Evolutionary conservation across 2,797 vertebrate species (phyloP).

Genomic region (Sardinella longiceps): DNA sequence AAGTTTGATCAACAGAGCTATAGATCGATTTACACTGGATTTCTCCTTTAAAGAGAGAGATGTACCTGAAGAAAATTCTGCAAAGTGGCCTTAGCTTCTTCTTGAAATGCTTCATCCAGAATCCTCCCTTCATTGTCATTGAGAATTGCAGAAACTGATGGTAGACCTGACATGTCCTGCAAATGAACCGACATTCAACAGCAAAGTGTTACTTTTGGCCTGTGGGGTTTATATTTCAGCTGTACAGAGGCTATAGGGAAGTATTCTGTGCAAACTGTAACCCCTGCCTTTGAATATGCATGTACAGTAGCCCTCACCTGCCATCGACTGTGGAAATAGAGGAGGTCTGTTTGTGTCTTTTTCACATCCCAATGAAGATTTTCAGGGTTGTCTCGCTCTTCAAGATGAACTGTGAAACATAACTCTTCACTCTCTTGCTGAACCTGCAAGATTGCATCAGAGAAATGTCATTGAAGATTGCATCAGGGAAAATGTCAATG

Average conservation of each 20-base stretch:
- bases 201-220: neutral
- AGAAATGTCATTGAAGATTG: neutral
- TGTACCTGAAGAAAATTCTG: conserved; percentile 73
- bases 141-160: conserved; percentile 58
- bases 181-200: conserved; percentile 26
- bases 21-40: too few species aligned
- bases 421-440: conserved; percentile 62
- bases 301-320: conserved; percentile 66
- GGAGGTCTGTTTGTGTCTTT: conserved; percentile 70
- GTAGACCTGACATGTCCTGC: conserved; percentile 65
- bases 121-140: conserved; percentile 48
- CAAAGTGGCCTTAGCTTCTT: conserved; percentile 62
- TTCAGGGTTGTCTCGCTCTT: conserved; percentile 72
- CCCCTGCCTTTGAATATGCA: neutral
- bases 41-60: too few species aligned
- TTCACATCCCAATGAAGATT: conserved; percentile 78
- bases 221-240: neutral
- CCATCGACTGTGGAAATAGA: conserved; percentile 70
- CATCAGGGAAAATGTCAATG: too few species aligned
- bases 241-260: neutral
- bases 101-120: conserved; percentile 49
- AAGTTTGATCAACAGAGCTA: too few species aligned
- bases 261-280: neutral
- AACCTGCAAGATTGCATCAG: conserved; percentile 56
- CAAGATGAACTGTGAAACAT: conserved; percentile 72